A percentile compares a stretch with the other conserved stretches of the same genome.
Evolutionary conservation across 2,888 invertebrate species (phyloP).

Genomic region (Scrobipalpa costella): DNA sequence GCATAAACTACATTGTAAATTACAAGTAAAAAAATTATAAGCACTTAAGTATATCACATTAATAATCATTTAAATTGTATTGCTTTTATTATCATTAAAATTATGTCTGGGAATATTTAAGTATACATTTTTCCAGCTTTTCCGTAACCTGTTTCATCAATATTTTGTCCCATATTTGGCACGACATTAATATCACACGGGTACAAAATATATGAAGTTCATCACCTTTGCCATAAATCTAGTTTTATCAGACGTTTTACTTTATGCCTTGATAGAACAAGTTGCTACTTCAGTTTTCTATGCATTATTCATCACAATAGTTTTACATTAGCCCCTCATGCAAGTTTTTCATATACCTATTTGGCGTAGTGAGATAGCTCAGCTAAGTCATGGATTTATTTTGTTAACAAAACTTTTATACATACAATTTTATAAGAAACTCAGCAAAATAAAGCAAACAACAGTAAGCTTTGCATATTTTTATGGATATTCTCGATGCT

Average conservation of each 20-base stretch:
- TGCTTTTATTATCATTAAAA: too few species aligned
- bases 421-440: too few species aligned
- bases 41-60: too few species aligned
- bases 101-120: too few species aligned
- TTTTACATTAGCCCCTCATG: background rate
- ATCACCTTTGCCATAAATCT: conserved; percentile 2
- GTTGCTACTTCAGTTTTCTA: background rate
- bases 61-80: too few species aligned
- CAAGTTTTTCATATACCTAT: background rate
- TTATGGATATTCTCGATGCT: too few species aligned
- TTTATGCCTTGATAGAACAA: conserved; percentile 8
- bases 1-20: too few species aligned
- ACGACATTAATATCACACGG: background rate
- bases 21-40: too few species aligned
- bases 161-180: background rate
- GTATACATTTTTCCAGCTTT: too few species aligned
- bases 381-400: background rate
- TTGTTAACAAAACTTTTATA: too few species aligned
- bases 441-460: too few species aligned
- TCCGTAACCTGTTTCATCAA: background rate
- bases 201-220: conserved; percentile 10
- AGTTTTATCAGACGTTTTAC: conserved; percentile 6
- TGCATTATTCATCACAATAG: conserved; percentile 1
- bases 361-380: background rate
- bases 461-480: too few species aligned